These are phyloP conservation scores for Aporophyla lueneburgensis DNA, from an alignment of 2,888 invertebrate species.

Conservation along the genomic window DNA sequence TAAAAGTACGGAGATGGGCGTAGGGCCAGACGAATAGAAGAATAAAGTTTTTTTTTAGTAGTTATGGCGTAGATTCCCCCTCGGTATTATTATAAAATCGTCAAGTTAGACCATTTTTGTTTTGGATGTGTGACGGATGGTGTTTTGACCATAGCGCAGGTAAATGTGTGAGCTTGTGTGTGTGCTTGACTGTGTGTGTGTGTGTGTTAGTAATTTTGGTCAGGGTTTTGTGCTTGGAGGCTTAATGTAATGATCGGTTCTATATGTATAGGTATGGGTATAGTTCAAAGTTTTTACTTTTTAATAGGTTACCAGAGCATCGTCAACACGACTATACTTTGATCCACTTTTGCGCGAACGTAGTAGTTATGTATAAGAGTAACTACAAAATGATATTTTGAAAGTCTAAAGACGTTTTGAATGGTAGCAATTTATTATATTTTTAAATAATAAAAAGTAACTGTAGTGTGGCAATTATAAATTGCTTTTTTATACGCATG, in stretches of 20 bases:
- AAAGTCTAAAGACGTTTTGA: constrained; percentile 39
- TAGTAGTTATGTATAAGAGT: not conserved
- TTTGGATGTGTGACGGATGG: constrained; percentile 83
- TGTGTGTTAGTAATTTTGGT: constrained; percentile 68
- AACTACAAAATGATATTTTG: constrained; percentile 31
- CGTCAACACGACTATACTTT: not conserved
- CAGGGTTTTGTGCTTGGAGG: constrained; percentile 70
- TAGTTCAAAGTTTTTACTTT: constrained; percentile 34
- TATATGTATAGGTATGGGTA: constrained; percentile 34
- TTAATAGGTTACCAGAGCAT: constrained; percentile 52
- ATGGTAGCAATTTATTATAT: constrained; percentile 40
- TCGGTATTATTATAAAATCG: constrained; percentile 90
- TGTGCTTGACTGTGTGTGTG: constrained; percentile 55
- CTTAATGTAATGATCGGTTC: constrained; percentile 65
- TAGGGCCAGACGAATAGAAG: constrained; percentile 82
- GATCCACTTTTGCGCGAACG: constrained; percentile 26
- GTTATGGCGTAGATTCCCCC: constrained; percentile 76
- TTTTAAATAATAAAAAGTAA: constrained; percentile 27
- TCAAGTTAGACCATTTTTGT: constrained; percentile 85
- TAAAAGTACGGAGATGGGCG: constrained; percentile 85
- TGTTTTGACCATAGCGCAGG: constrained; percentile 78
- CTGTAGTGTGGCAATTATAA: constrained; percentile 34
- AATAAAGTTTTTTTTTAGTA: constrained; percentile 80
- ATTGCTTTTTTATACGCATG: constrained; percentile 50
- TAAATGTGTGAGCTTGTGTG: constrained; percentile 58